Base-by-base conservation (phyloP, 2,888 invertebrate species). In the Rhopalosiphum nymphaeae region DNA sequence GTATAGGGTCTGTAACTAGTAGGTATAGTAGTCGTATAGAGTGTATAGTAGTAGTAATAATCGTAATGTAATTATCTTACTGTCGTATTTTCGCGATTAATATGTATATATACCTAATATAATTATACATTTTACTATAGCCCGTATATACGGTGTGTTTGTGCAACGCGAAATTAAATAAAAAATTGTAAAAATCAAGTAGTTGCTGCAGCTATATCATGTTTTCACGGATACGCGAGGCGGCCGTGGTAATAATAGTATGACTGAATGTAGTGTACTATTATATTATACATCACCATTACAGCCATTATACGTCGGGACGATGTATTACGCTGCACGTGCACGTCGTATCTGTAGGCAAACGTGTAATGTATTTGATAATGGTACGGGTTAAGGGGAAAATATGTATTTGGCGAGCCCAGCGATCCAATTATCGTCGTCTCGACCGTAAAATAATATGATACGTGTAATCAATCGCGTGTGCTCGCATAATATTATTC, bases 1-100 rank as follows among this genome's bases (percentile, higher is more conserved):
- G 21, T 36, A 16, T 61, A 29, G 78, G 21, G 78, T 21, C 78
- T 78, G 78, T 78, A 78, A 78, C 36, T 78, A 78, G 78, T 36
- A 36, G 78, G 36, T 36, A 42, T 36, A 42, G 78, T 78, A 78
- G 78, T 78, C 21, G 78, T 78, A 78, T 67, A n/a, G 16, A 67
- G n/a, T 78, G 7, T 36, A 9, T 78, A 36, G 44, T 78, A 42
- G 78, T 78, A 78, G 78, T 36, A 78, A 78, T 78, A 78, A 36
- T 78, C 78, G 21, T 78, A 78, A 78, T 78, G 78, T 78, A 78
- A 78, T 78, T 78, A 78, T 78, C 78, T 78, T 78, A 36, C 21
- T 78, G 36, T 78, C 78, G 36, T 21, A 78, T 78, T 78, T 78
- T 78, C 78, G 36, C 78, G 78, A 78, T 78, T 36, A 36, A 78